Base-by-base conservation (phyloP, 2,888 invertebrate genomes). In the Campoplex nolae region DNA sequence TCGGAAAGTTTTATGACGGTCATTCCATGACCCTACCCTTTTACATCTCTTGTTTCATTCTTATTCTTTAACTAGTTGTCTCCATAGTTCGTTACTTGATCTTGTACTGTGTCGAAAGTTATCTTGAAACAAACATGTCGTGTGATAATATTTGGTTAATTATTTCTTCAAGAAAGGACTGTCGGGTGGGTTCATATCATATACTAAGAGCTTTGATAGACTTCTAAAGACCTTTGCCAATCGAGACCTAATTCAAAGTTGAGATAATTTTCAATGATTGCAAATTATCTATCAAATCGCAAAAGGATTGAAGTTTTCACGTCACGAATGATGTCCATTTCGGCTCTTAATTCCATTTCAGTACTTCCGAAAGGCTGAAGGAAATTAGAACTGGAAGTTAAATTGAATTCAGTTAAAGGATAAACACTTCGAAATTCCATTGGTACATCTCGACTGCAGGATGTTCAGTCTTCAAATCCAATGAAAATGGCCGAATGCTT, bases 1-100 rank as follows among this genome's bases (percentile, higher is more conserved):
- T 76, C 56, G 76, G 65, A 70, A 86, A 83, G 83, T 86, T 86
- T 86, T 83, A 80, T 80, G 83, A 75, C 76, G 71, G 48, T 86
- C 76, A 86, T 86, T 83, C 51, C 74, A 68, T 38, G 45, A 48
- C 48, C 28, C 65, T 77, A 56, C 45, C 58, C 48, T 62, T 70
- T 38, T 45, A 68, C 35, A 16, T 16, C 11, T 18, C 23, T 45
- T 23, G 7, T n/a, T 45, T 32, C 28, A 35, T 56, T 67, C 65
- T 80, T 62, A 54, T 85, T 73, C 84, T 51, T 73, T 51, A 73
- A 54, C 75, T 76, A 38, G 70, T 2, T 13, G 71, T 76, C 18
- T 48, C 16, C n/a, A 11, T 38, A 2, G 28, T 67, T 51, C 11
- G n/a, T 9, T 23, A 48, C 16, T n/a, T n/a, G 42, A n/a, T 65